Evolutionary conservation across 2,113 vertebrate species (phyloP).

Genomic region (Lophius piscatorius): DNA sequence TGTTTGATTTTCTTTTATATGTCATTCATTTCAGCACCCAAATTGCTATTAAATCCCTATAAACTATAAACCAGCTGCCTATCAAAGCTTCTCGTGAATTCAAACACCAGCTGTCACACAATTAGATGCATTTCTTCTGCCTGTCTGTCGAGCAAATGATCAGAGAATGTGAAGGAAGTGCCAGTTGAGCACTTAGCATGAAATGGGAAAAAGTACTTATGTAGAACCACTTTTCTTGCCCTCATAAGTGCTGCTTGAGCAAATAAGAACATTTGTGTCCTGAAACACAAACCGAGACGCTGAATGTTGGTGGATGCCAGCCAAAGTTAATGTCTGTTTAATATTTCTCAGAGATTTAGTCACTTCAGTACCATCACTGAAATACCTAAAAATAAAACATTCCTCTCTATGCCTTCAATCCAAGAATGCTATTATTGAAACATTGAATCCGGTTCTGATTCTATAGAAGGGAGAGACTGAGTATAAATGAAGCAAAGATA

Average conservation of each 20-base stretch:
- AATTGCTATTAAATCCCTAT: too few species aligned
- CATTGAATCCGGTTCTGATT: too few species aligned
- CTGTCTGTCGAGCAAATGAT: constrained; percentile 1
- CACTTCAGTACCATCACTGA: neutral
- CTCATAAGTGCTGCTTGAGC: neutral
- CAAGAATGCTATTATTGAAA: too few species aligned
- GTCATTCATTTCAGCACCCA: too few species aligned
- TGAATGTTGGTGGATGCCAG: constrained; percentile 14
- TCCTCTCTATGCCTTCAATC: too few species aligned
- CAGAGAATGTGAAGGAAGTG: neutral
- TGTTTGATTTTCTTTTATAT: too few species aligned
- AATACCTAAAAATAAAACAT: too few species aligned
- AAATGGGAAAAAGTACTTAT: constrained; percentile 1
- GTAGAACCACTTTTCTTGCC: neutral
- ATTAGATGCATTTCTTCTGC: neutral
- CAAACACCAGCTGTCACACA: neutral
- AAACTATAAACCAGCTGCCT: too few species aligned
- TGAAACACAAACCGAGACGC: constrained; percentile 6
- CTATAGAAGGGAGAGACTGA: too few species aligned
- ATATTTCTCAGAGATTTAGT: constrained; percentile 2
- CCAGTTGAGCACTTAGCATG: constrained; percentile 11
- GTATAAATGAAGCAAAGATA: too few species aligned
- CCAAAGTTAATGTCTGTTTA: constrained; percentile 16
- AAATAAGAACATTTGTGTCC: constrained; percentile 10
- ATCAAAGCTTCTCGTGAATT: too few species aligned